phyloP scores from a whole-genome alignment of 2,888 invertebrate genomes.

The Alsophila aescularia region DNA sequence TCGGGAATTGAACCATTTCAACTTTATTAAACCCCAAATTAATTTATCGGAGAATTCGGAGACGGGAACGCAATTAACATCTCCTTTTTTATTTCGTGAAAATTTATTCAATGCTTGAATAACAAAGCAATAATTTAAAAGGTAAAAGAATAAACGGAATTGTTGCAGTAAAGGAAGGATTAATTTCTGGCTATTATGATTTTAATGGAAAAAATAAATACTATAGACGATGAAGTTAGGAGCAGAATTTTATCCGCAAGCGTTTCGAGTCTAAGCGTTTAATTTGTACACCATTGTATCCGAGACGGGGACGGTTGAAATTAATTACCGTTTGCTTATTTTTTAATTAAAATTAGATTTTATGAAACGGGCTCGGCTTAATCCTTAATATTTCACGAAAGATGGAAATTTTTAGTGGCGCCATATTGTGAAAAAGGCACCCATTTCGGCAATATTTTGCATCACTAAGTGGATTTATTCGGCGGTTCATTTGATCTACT shows the following conservation, averaged over 20 bases:
- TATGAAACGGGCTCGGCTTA: slow-evolving; percentile 69
- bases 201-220: slow-evolving; percentile 59
- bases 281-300: slow-evolving; percentile 73
- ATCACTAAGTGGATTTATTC: slow-evolving; percentile 74
- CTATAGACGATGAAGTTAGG: slow-evolving; percentile 50
- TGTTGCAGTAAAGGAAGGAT: slow-evolving; percentile 44
- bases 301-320: slow-evolving; percentile 60
- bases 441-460: slow-evolving; percentile 76
- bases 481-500: slow-evolving; percentile 68
- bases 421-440: slow-evolving; percentile 81
- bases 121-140: slow-evolving; percentile 47
- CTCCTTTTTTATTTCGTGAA: slow-evolving; percentile 41
- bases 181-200: slow-evolving; percentile 50
- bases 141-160: slow-evolving; percentile 39
- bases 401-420: slow-evolving; percentile 80
- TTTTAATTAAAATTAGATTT: slow-evolving; percentile 81
- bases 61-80: slow-evolving; percentile 55
- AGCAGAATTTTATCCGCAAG: slow-evolving; percentile 51
- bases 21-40: slow-evolving; percentile 65
- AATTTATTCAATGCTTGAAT: slow-evolving; percentile 41
- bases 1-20: slow-evolving; percentile 68
- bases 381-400: slow-evolving; percentile 81
- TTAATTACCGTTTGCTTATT: slow-evolving; percentile 79
- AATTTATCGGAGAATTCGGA: slow-evolving; percentile 54
- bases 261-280: slow-evolving; percentile 56